Evolutionary conservation across 2,888 invertebrate genomes (phyloP), one percentile per base, ranked within the genome.

Genomic region (Cerastis leucographa): DNA sequence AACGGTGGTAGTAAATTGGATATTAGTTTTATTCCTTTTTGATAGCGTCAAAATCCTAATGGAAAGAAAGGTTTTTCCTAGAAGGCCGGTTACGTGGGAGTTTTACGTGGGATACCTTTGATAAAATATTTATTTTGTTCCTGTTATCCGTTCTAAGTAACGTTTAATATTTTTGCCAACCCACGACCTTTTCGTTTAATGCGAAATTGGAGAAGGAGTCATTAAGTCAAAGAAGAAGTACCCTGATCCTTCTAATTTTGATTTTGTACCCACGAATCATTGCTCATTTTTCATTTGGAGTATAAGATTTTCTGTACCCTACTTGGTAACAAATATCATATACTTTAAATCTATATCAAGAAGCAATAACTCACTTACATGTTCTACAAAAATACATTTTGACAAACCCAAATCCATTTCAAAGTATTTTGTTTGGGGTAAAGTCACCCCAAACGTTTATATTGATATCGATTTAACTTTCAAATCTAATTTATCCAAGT

Each of bases 11-110:
- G 22, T 25, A 56, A 4, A 80, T 72, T 54, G 80, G 14, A n/a
- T 46, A 40, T 80, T 44, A 19, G 40, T 71, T 62, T 40, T 54
- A 71, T 79, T 71, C 12, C 4, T 46, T 62, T 80, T 72, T 80
- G 35, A 40, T 71, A 46, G 22, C 35, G 17, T 22, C 12, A 22
- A 49, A 71, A 79, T 79, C 44, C 22, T 71, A 19, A 0, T 14
- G 35, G 7, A 25, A 71, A 71, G 0, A 14, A 7, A 35, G 35
- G 2, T 0, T 9, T 54, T 62, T 51, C 14, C 8, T 2, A 29
- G 49, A 59, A 71, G 5, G 9, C 19, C 3, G 61, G 6, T 29
- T 51, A 17, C n/a, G 8, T 25, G 12, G n/a, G 19, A 29, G 59
- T 11, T 67, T 22, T 44, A 59, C 5, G 1, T n/a, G 35, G 14